Conservation (phyloP, 2,113 vertebrate genomes). For the Murina feae region DNA sequence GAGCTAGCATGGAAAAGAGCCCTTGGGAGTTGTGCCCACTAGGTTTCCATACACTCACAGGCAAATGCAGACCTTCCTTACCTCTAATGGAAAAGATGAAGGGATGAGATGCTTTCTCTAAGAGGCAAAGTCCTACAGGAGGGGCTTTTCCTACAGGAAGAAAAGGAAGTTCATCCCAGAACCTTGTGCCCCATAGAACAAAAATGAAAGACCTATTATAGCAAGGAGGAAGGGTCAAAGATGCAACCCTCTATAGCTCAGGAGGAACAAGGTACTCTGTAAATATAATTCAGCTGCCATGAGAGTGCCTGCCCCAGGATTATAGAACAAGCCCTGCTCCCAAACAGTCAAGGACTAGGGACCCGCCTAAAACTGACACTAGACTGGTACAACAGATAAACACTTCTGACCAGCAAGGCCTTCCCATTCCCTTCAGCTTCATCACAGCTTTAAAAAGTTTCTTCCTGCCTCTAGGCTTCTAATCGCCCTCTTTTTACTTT, state of each 20-base stretch:
- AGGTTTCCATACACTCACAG: not conserved
- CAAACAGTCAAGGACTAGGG: not conserved
- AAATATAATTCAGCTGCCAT: not conserved
- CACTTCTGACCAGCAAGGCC: not conserved
- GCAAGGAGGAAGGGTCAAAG: not conserved
- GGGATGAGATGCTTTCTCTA: not conserved
- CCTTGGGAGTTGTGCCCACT: not conserved
- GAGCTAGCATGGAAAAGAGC: not conserved
- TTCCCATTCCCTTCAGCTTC: not conserved
- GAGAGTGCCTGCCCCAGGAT: not conserved
- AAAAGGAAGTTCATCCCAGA: not conserved
- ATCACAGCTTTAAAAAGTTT: not conserved
- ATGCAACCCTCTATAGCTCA: not conserved
- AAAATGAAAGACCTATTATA: not conserved
- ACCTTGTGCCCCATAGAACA: not conserved
- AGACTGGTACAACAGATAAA: not conserved
- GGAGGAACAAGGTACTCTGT: not conserved
- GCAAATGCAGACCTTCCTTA: not conserved
- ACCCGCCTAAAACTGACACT: not conserved
- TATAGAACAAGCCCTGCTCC: not conserved
- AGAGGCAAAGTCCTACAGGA: not conserved
- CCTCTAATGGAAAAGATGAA: not conserved
- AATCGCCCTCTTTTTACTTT: not conserved
- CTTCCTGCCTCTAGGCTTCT: not conserved
- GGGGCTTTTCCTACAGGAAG: not conserved